A percentile compares a stretch with the other conserved stretches of the same genome.
Conservation (phyloP, 2,797 vertebrate genomes). For the Acomys russatus region DNA sequence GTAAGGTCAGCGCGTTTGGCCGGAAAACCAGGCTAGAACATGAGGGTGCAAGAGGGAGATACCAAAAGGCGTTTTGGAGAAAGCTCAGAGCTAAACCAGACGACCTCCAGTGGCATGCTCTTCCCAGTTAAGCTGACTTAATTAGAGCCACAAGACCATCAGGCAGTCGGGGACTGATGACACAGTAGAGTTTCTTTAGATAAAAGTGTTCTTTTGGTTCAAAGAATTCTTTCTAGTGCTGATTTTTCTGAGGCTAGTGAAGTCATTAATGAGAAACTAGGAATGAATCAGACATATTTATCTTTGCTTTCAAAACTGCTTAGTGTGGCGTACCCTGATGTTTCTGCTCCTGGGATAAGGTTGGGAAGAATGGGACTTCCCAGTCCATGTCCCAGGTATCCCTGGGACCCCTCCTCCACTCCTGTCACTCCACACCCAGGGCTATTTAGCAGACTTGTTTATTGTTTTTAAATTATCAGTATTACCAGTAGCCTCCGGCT, state of each 20-base stretch:
- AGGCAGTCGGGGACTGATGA: not conserved
- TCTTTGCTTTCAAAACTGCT: slow-evolving; percentile 4
- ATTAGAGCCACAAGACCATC: not conserved
- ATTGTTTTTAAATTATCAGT: too few species aligned
- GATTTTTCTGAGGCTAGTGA: slow-evolving; percentile 26
- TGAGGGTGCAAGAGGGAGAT: not conserved
- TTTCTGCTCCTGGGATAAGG: not conserved
- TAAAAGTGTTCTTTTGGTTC: not conserved
- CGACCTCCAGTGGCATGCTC: not conserved
- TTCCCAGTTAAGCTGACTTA: slow-evolving; percentile 2
- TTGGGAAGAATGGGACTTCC: not conserved
- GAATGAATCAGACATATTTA: slow-evolving; percentile 5
- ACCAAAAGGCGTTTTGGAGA: not conserved
- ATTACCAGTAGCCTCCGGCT: too few species aligned
- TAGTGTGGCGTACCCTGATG: not conserved
- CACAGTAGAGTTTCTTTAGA: not conserved
- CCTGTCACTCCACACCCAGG: not conserved
- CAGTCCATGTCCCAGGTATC: not conserved
- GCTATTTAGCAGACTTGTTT: not conserved
- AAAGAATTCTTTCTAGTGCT: not conserved
- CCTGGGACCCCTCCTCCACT: not conserved
- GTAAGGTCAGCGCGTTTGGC: not conserved
- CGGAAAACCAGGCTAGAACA: not conserved
- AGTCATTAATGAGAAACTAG: slow-evolving; percentile 19
- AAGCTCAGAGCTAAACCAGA: not conserved